phyloP scores from a whole-genome alignment of 2,888 invertebrate genomes.

The Microdon myrmicae region DNA sequence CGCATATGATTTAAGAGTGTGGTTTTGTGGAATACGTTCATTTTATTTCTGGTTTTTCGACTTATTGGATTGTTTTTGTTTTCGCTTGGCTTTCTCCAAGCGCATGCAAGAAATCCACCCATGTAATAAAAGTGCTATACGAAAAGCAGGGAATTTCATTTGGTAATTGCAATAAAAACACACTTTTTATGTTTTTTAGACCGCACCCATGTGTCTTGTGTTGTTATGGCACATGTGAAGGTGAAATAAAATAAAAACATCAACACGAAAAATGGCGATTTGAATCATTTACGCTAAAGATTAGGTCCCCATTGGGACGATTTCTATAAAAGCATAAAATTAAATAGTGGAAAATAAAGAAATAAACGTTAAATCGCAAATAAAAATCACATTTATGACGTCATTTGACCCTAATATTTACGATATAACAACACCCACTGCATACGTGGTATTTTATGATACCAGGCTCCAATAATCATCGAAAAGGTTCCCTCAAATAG shows the following conservation, averaged over 20 bases:
- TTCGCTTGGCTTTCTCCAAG: too few species aligned
- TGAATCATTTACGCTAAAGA: slow-evolving; percentile 4
- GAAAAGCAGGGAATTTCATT: slow-evolving; percentile 26
- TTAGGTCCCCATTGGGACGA: slow-evolving; percentile 30
- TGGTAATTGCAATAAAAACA: slow-evolving; percentile 13
- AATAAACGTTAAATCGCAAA: slow-evolving; percentile 65
- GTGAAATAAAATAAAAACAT: slow-evolving; percentile 6
- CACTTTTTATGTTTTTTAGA: too few species aligned
- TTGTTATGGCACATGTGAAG: not conserved
- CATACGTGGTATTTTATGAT: slow-evolving; percentile 48
- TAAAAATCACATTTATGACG: slow-evolving; percentile 66
- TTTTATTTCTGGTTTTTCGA: not conserved
- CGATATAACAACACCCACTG: slow-evolving; percentile 66
- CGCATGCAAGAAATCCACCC: too few species aligned
- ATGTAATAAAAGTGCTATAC: too few species aligned
- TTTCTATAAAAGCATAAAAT: slow-evolving; percentile 43
- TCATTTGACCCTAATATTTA: slow-evolving; percentile 67
- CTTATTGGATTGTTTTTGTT: not conserved
- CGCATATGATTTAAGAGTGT: too few species aligned
- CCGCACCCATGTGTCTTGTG: too few species aligned
- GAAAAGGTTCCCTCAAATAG: slow-evolving; percentile 59
- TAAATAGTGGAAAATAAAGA: slow-evolving; percentile 54
- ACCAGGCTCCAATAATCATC: slow-evolving; percentile 43
- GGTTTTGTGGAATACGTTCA: not conserved
- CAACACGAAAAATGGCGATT: slow-evolving; percentile 9